Percentiles rank a stretch among this genome's conserved stretches.
phyloP scores from a whole-genome alignment of 2,797 vertebrate species.

The Coendou prehensilis region DNA sequence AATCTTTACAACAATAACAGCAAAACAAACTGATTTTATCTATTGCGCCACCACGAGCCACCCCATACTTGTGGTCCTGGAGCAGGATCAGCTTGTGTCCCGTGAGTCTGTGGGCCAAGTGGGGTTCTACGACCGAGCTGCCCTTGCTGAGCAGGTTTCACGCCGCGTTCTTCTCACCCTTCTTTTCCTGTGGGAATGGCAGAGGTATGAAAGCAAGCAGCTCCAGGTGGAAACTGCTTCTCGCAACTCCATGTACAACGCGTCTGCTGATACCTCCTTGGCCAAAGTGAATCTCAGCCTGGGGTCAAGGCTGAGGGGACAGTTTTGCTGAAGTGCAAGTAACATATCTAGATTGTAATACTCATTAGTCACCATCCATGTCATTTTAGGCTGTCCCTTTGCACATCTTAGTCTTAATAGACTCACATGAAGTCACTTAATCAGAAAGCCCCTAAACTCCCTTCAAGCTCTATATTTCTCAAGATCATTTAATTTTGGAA shows the following conservation, averaged over 20 bases:
- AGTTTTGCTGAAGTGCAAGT: not conserved
- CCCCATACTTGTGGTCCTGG: not conserved
- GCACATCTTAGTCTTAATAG: not conserved
- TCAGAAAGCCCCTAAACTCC: not conserved
- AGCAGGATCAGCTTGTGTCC: constrained; percentile 13
- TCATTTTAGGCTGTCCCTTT: not conserved
- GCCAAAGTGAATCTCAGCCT: not conserved
- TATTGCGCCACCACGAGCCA: not conserved
- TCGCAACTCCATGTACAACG: not conserved
- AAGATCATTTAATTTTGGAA: not conserved
- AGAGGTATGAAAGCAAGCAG: not conserved
- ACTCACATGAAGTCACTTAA: not conserved
- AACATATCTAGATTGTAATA: not conserved
- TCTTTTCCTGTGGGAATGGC: not conserved
- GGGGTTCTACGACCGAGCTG: not conserved
- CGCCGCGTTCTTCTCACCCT: not conserved
- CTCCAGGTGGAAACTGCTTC: not conserved
- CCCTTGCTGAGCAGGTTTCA: not conserved
- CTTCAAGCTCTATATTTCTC: not conserved
- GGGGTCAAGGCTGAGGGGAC: not conserved
- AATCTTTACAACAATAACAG: not conserved
- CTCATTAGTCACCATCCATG: not conserved
- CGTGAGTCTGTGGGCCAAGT: not conserved
- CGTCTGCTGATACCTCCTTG: not conserved
- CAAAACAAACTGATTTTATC: not conserved